phyloP scores from a whole-genome alignment of 2,888 invertebrate genomes.

The Sinotaia quadrata region DNA sequence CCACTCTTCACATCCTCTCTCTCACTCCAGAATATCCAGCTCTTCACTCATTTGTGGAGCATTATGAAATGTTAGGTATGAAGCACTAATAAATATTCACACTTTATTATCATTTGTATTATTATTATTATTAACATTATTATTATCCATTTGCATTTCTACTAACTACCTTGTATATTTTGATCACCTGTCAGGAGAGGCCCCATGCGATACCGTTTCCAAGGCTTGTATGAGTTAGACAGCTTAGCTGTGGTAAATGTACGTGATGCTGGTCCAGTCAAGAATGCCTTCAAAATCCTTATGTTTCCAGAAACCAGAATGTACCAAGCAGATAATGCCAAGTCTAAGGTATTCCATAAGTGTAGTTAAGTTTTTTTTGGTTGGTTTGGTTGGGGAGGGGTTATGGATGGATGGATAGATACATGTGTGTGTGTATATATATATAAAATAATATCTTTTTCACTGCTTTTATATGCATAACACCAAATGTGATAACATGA shows the following conservation, averaged over 20 bases:
- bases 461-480: background rate
- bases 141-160: background rate
- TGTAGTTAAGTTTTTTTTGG: too few relatives aligned
- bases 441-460: background rate
- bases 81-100: too few relatives aligned
- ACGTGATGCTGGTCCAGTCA: slow-evolving; percentile 86
- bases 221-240: slow-evolving; percentile 87
- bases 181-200: slow-evolving; percentile 75
- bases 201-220: slow-evolving; percentile 87
- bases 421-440: too few relatives aligned
- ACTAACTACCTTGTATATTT: background rate
- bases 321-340: slow-evolving; percentile 88
- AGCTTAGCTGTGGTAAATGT: slow-evolving; percentile 95
- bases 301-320: slow-evolving; percentile 94
- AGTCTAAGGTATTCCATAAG: slow-evolving; percentile 76
- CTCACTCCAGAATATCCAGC: too few relatives aligned
- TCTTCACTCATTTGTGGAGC: too few relatives aligned
- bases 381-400: too few relatives aligned
- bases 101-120: too few relatives aligned
- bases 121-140: too few relatives aligned
- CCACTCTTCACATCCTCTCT: background rate
- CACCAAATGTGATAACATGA: too few relatives aligned
- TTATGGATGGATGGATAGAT: too few relatives aligned
- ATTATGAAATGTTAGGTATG: too few relatives aligned
- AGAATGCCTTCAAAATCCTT: slow-evolving; percentile 93